Evolutionary conservation across 2,888 invertebrate genomes (phyloP).

Genomic region (Glyphotaelius pellucidus): DNA sequence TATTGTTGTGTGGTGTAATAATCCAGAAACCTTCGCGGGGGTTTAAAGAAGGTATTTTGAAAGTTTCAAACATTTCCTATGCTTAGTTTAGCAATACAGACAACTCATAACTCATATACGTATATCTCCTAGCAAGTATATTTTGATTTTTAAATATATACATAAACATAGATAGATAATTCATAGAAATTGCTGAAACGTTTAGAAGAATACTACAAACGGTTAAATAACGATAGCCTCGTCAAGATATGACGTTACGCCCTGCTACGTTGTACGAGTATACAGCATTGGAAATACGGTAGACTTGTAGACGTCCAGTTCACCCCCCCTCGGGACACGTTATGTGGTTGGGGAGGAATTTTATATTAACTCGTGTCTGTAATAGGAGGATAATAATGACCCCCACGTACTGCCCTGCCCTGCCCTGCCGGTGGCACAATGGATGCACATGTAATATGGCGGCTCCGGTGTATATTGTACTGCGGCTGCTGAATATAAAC

Average conservation of each 20-base stretch:
- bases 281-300: background rate
- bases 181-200: background rate
- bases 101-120: too few species aligned
- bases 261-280: background rate
- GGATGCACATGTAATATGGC: background rate
- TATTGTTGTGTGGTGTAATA: too few species aligned
- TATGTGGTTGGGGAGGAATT: constrained; percentile 42
- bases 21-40: too few species aligned
- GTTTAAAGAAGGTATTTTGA: too few species aligned
- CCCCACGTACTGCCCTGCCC: constrained; percentile 24
- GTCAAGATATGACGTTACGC: background rate
- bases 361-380: constrained; percentile 49
- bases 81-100: too few species aligned
- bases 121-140: too few species aligned
- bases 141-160: too few species aligned
- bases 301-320: background rate
- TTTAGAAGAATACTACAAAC: background rate
- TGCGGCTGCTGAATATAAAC: background rate
- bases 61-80: too few species aligned
- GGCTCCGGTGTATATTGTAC: background rate
- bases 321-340: constrained; percentile 44
- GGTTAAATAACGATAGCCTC: background rate
- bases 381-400: constrained; percentile 4
- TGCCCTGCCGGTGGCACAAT: constrained; percentile 9
- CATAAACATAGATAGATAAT: too few species aligned